Evolutionary conservation across 2,888 invertebrate genomes (phyloP).

Genomic region (Melitaea athalia): DNA sequence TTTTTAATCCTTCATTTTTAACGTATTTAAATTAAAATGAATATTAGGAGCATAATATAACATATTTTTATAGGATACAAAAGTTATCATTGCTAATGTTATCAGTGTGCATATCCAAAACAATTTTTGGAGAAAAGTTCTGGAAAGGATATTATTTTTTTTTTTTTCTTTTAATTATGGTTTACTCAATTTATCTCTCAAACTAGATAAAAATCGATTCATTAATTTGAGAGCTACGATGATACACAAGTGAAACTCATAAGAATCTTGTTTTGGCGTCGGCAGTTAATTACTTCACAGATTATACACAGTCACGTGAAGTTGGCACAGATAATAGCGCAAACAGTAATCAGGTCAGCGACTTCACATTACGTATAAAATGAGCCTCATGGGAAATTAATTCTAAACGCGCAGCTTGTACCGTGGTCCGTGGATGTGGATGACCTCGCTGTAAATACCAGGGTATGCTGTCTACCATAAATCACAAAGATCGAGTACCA

Average conservation of each 20-base stretch:
- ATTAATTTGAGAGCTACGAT: too few species aligned
- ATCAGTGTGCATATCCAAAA: too few species aligned
- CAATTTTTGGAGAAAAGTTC: too few species aligned
- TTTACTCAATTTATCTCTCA: too few species aligned
- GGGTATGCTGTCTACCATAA: slow-evolving; percentile 33
- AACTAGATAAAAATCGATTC: too few species aligned
- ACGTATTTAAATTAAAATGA: slow-evolving; percentile 48
- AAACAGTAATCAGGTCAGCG: slow-evolving; percentile 56
- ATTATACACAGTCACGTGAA: slow-evolving; percentile 49
- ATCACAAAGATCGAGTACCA: slow-evolving; percentile 33
- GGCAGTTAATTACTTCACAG: slow-evolving; percentile 19
- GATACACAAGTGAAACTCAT: too few species aligned
- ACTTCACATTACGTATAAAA: slow-evolving; percentile 38
- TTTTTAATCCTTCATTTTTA: slow-evolving; percentile 57
- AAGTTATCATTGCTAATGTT: too few species aligned
- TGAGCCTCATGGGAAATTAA: slow-evolving; percentile 46
- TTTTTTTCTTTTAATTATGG: too few species aligned
- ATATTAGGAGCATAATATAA: slow-evolving; percentile 32
- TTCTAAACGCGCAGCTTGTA: slow-evolving; percentile 36
- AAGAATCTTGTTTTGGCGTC: slow-evolving; percentile 5
- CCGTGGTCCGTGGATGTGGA: slow-evolving; percentile 32
- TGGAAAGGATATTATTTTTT: too few species aligned
- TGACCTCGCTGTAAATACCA: slow-evolving; percentile 37
- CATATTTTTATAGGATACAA: too few species aligned
- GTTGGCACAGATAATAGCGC: slow-evolving; percentile 49